A percentile compares a stretch with the other conserved stretches of the same genome.
Evolutionary conservation across 1,140 invertebrate species (phyloP).

Genomic region (Papilio xuthus): DNA sequence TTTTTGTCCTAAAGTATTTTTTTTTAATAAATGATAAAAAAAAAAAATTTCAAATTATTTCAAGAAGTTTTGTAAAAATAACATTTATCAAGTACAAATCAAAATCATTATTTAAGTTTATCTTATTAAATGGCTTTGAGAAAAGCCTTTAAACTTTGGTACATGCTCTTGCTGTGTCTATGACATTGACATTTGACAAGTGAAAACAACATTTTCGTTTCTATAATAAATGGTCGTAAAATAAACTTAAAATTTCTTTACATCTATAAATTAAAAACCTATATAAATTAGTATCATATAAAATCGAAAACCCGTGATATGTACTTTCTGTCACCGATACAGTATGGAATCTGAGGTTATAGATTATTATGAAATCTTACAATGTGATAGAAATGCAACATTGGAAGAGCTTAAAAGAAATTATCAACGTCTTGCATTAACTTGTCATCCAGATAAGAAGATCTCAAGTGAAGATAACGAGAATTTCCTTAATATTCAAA

Average conservation of each 20-base stretch:
- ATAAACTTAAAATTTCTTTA: background rate
- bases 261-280: background rate
- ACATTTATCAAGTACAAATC: background rate
- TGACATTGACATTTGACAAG: too few relatives aligned
- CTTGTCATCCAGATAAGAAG: constrained; percentile 85
- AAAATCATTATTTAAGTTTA: too few relatives aligned
- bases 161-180: too few relatives aligned
- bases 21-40: background rate
- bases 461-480: constrained; percentile 46
- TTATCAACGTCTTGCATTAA: constrained; percentile 83
- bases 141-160: too few relatives aligned
- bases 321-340: constrained; percentile 39
- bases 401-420: constrained; percentile 84
- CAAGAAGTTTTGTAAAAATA: background rate
- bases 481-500: constrained; percentile 82
- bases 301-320: background rate
- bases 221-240: background rate
- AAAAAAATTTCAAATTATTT: background rate
- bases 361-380: constrained; percentile 84
- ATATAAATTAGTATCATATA: background rate
- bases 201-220: too few relatives aligned
- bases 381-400: constrained; percentile 80
- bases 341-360: constrained; percentile 42
- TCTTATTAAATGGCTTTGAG: too few relatives aligned
- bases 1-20: background rate